These are phyloP conservation scores for Himantopus leucocephalus DNA, from an alignment of 2,113 vertebrate genomes.

Conservation along the genomic window DNA sequence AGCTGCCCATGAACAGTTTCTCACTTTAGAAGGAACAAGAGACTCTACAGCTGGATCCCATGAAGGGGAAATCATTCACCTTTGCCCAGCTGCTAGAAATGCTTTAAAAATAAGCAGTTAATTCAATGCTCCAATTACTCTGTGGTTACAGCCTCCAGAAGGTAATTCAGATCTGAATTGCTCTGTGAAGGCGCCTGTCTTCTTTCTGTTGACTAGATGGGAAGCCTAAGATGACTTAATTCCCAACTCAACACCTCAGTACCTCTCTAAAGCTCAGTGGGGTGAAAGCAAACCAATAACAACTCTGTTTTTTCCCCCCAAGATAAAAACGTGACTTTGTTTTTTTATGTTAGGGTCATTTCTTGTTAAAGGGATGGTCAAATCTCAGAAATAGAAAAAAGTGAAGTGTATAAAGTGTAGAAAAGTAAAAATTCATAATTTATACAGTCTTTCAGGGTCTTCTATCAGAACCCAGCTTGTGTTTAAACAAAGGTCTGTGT, in stretches of 20 bases:
- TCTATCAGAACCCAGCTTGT: not conserved
- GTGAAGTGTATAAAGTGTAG: not conserved
- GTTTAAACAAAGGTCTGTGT: not conserved
- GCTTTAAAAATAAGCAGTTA: not conserved
- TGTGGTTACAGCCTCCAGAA: not conserved
- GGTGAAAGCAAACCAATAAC: not conserved
- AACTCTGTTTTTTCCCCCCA: not conserved
- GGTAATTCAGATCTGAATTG: not conserved
- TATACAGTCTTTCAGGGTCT: not conserved
- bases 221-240: not conserved
- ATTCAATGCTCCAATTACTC: not conserved
- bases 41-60: not conserved
- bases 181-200: not conserved
- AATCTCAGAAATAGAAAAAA: not conserved
- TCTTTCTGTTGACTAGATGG: not conserved
- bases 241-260: not conserved
- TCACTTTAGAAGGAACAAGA: not conserved
- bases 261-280: not conserved
- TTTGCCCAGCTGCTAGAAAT: not conserved
- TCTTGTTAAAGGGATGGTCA: not conserved
- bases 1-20: not conserved
- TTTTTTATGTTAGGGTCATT: not conserved
- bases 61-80: not conserved
- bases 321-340: not conserved
- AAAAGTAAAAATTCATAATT: not conserved